Evolutionary conservation across 2,113 vertebrate genomes (phyloP).

Genomic region (Alces alces): DNA sequence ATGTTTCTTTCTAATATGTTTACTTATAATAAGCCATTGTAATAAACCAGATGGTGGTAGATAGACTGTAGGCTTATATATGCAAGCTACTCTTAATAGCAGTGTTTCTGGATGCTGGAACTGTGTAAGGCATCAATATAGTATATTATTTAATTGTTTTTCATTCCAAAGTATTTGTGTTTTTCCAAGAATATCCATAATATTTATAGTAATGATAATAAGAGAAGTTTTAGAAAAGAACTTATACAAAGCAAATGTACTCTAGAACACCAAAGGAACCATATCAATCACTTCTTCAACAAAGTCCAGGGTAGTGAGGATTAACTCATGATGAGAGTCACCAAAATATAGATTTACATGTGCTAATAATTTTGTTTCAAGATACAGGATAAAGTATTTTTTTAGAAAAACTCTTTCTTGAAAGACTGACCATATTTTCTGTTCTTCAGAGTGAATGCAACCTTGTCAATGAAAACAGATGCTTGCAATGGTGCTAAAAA

Average conservation of each 20-base stretch:
- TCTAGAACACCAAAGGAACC: not conserved
- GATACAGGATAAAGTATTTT: not conserved
- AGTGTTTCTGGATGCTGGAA: not conserved
- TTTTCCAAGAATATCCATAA: not conserved
- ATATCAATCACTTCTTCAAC: not conserved
- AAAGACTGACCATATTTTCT: not conserved
- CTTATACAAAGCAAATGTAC: not conserved
- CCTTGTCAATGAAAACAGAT: not conserved
- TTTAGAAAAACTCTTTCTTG: not conserved
- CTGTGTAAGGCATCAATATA: not conserved
- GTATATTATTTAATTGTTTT: not conserved
- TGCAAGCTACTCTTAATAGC: not conserved
- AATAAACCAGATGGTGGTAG: not conserved
- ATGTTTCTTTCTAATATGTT: not conserved
- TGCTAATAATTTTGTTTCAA: not conserved
- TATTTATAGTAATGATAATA: not conserved
- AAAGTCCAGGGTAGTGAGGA: not conserved
- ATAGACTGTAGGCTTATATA: not conserved
- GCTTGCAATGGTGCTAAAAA: not conserved
- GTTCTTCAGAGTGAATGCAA: not conserved
- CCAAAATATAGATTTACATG: not conserved
- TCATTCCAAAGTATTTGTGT: not conserved
- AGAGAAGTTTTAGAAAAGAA: not conserved
- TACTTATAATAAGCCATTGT: not conserved
- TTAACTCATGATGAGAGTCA: not conserved